A percentile compares a stretch with the other conserved stretches of the same genome.
phyloP scores from a whole-genome alignment of 92 coral and sea anemone genomes.

The Palythoa caribaeorum region DNA sequence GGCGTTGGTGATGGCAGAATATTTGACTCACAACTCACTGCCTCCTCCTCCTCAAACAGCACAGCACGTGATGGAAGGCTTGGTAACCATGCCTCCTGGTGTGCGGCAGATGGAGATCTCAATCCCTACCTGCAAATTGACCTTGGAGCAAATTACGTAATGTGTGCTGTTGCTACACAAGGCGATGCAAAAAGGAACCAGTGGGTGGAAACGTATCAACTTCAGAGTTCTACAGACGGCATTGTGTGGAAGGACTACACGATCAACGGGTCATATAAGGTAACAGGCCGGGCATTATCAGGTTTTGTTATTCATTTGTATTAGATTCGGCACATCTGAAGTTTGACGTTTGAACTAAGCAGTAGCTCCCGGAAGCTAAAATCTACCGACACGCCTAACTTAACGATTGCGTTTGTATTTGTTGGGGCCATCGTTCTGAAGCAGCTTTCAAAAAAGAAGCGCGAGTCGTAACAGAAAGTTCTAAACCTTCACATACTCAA shows the following conservation, averaged over 20 bases:
- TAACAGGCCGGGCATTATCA: background rate
- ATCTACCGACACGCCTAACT: too few species aligned
- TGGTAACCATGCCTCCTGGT: background rate
- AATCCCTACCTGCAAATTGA: constrained; percentile 8
- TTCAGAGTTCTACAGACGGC: background rate
- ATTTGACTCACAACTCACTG: constrained; percentile 16
- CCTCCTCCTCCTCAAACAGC: constrained; percentile 1
- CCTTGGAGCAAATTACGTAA: background rate
- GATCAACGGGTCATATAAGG: background rate
- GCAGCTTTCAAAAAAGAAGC: too few species aligned
- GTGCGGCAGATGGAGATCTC: background rate
- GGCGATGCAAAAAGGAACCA: background rate
- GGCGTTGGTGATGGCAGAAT: constrained; percentile 13
- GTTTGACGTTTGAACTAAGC: too few species aligned
- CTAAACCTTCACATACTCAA: too few species aligned
- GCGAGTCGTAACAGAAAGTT: too few species aligned
- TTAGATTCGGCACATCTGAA: too few species aligned
- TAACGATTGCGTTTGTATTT: too few species aligned
- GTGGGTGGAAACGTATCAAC: background rate
- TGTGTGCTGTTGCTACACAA: constrained; percentile 9
- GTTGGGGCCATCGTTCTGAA: too few species aligned
- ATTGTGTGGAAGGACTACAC: background rate
- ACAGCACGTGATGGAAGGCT: background rate
- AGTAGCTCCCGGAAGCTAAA: too few species aligned
- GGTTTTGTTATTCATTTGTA: too few species aligned